Evolutionary conservation across 2,797 vertebrate species (phyloP), one percentile per base, ranked within the genome.

Genomic region (Acanthornis magna): DNA sequence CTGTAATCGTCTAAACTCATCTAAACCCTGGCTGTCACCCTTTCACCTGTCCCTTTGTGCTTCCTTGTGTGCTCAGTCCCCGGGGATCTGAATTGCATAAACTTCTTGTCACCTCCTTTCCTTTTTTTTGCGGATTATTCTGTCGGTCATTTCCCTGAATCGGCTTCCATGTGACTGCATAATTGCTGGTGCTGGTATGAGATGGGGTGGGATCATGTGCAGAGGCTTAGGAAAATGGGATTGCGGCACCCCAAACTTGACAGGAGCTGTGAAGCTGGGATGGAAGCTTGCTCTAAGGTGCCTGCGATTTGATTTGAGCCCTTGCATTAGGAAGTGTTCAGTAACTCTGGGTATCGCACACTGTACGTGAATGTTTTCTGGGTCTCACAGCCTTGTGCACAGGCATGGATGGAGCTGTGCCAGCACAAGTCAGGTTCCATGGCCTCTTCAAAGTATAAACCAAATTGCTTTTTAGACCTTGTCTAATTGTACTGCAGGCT

Each of bases 151-250:
- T 93, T 95, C 55, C 62, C 70, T 48, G 79, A 81, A 68, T 21
- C 0, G 1, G 16, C 70, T 91, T 88, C 85, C 73, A 45, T 0
- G 18, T 90, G 89, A 88, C 88, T 81, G 34, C 30, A 6, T 63
- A 51, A 91, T 43, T 78, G 73, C 72, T 0, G 1, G 32, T 82
- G 53, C 65, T 74, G 73, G 43, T 74, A 47, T 47, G 79, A 91
- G 73, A 42, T 45, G n/a, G 62, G 75, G 19, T 78, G 51, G 58
- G 62, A 82, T 95, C 88, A 88, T 75, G 76, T 88, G 88, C 66
- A 86, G 58, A 73, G 70, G 29, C 83, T 93, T 95, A 95, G 89
- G 85, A 42, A 88, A 75, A 81, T 36, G 58, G 70, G 79, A 34
- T 71, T 78, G 73, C 90, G 85, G 51, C 58, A 86, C 62, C 16